phyloP scores from a whole-genome alignment of 2,888 invertebrate genomes.

The Ichneumoninae sp. region DNA sequence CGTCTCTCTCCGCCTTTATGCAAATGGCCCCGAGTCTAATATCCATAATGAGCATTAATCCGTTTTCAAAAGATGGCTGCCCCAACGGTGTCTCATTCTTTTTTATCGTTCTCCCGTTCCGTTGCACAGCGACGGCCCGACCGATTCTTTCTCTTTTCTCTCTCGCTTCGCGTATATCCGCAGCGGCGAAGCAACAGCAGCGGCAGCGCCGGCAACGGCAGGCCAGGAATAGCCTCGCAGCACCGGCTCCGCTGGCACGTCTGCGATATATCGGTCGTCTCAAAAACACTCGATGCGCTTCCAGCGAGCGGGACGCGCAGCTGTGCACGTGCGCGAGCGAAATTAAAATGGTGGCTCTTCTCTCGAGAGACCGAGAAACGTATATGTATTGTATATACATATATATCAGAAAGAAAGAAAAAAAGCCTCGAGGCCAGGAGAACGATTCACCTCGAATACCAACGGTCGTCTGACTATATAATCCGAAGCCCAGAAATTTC shows the following conservation, averaged over 20 bases:
- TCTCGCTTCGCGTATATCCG: conserved; percentile 19
- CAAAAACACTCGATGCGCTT: conserved; percentile 58
- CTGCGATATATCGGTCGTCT: conserved; percentile 64
- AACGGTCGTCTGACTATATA: conserved; percentile 48
- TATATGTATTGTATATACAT: neutral
- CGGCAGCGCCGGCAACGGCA: conserved; percentile 34
- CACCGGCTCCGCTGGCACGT: conserved; percentile 57
- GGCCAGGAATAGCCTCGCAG: conserved; percentile 63
- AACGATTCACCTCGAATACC: conserved; percentile 43
- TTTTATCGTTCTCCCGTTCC: conserved; percentile 34
- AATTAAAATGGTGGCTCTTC: conserved; percentile 33
- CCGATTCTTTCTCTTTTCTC: conserved; percentile 30
- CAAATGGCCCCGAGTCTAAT: conserved; percentile 77
- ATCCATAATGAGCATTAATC: conserved; percentile 82
- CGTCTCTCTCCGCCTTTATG: conserved; percentile 78
- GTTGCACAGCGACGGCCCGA: conserved; percentile 6
- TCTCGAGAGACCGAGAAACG: neutral
- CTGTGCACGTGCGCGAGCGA: conserved; percentile 55
- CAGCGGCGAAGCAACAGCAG: neutral
- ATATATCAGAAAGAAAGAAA: conserved; percentile 6
- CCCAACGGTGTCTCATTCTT: conserved; percentile 50
- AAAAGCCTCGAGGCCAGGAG: conserved; percentile 42
- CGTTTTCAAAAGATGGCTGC: conserved; percentile 76
- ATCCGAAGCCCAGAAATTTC: conserved; percentile 56
- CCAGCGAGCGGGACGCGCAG: conserved; percentile 46